Evolutionary conservation across 2,797 vertebrate species (phyloP).

Genomic region (Monodelphis domestica): DNA sequence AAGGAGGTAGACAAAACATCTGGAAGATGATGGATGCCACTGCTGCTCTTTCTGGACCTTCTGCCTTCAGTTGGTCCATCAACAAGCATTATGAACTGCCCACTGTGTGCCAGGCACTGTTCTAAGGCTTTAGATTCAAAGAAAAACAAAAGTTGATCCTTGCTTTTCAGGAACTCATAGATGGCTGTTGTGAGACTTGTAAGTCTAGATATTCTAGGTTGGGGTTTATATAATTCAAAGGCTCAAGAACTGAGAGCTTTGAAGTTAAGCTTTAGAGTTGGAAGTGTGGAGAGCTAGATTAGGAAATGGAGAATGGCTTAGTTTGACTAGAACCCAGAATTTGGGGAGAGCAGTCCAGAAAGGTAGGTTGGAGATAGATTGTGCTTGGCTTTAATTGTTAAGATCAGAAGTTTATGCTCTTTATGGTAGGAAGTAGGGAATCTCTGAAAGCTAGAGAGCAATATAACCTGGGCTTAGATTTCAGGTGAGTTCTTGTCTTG

Average conservation of each 20-base stretch:
- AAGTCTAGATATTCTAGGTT: background rate
- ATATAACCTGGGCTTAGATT: background rate
- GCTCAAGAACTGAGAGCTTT: background rate
- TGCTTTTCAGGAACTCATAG: background rate
- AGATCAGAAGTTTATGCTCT: background rate
- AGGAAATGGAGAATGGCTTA: background rate
- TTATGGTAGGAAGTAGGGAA: background rate
- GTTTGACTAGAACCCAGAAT: background rate
- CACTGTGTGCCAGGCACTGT: background rate
- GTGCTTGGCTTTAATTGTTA: background rate
- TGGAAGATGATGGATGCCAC: background rate
- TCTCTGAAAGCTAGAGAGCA: background rate
- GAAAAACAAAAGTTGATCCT: background rate
- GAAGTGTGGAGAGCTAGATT: background rate
- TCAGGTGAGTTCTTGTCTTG: background rate
- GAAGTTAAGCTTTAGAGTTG: background rate
- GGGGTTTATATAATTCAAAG: background rate
- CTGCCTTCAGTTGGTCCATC: background rate
- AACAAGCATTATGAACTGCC: background rate
- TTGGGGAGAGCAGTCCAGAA: background rate
- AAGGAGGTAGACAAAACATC: background rate
- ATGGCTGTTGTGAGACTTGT: background rate
- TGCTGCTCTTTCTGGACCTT: background rate
- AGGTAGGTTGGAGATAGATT: background rate
- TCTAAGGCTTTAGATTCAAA: background rate